phyloP scores from a whole-genome alignment of 2,888 invertebrate genomes.

The Tetragonula carbonaria region DNA sequence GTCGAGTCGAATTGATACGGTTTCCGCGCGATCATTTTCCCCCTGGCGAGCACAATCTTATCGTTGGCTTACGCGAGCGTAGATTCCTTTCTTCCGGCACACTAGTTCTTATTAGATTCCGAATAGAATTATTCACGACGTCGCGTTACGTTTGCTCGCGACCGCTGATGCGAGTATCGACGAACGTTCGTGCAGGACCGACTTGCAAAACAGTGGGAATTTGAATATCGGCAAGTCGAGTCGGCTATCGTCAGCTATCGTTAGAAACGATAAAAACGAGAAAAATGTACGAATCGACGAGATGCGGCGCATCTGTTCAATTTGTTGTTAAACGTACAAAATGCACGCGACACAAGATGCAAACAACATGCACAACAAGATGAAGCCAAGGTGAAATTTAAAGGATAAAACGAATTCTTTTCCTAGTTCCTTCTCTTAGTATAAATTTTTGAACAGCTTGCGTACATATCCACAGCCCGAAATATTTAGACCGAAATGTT shows the following conservation, averaged over 20 bases:
- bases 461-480: background rate
- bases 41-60: conserved; percentile 48
- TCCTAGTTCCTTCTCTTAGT: background rate
- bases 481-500: background rate
- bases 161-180: background rate
- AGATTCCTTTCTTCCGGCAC: conserved; percentile 24
- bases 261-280: too few relatives aligned
- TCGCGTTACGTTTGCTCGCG: conserved; percentile 1
- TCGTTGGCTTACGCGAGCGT: conserved; percentile 20
- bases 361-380: too few relatives aligned
- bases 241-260: background rate
- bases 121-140: conserved; percentile 29
- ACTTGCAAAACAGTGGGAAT: conserved; percentile 16
- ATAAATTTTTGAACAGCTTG: background rate
- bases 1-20: conserved; percentile 25
- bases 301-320: background rate
- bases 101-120: conserved; percentile 24
- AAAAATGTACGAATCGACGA: too few relatives aligned
- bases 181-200: background rate
- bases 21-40: conserved; percentile 19
- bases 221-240: background rate
- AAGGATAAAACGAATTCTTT: background rate
- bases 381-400: background rate
- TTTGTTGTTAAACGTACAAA: background rate
- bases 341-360: too few relatives aligned